Evolutionary conservation across 2,113 vertebrate species (phyloP).

Genomic region (Sapajus apella): DNA sequence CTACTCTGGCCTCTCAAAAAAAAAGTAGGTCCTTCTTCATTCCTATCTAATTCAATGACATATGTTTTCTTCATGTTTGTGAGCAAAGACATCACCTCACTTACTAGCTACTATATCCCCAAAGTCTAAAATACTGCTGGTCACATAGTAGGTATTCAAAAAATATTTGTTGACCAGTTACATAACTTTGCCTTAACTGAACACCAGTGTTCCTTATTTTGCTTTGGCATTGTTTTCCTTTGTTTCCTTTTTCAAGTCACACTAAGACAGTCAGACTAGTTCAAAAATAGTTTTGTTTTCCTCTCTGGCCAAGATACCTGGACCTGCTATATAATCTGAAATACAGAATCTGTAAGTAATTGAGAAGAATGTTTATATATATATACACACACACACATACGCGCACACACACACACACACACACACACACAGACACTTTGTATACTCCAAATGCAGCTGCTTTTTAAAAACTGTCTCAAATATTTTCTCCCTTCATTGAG

Average conservation of each 20-base stretch:
- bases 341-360: background rate
- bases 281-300: background rate
- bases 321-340: background rate
- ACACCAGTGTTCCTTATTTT: background rate
- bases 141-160: background rate
- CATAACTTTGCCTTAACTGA: background rate
- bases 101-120: background rate
- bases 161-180: constrained; percentile 18
- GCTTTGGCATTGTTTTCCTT: background rate
- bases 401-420: background rate
- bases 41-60: background rate
- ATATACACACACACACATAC: background rate
- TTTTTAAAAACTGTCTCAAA: background rate
- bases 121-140: background rate
- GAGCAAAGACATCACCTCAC: background rate
- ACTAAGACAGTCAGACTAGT: background rate
- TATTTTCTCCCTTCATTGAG: background rate
- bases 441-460: background rate
- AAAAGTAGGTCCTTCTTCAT: background rate
- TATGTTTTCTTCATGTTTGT: background rate
- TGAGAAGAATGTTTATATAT: background rate
- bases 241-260: background rate
- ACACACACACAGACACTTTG: too few relatives aligned
- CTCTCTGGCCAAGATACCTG: background rate
- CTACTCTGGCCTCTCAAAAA: background rate